These are phyloP conservation scores for Coptodon rendalli DNA, from an alignment of 2,113 vertebrate genomes.

Conservation along the genomic window DNA sequence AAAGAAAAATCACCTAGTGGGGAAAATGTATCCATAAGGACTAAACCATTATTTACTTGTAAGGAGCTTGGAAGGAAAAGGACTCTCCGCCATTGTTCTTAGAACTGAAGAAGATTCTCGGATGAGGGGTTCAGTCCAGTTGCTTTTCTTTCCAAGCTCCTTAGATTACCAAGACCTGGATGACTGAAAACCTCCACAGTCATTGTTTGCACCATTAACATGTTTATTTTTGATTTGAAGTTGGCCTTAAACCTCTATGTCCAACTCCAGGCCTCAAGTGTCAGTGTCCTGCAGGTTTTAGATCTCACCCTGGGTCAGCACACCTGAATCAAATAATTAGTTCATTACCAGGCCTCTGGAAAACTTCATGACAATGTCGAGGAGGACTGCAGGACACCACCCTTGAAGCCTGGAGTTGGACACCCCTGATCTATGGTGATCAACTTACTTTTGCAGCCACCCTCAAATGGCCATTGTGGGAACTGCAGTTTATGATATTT, in stretches of 20 bases:
- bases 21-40: not conserved
- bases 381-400: not conserved
- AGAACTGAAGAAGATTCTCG: not conserved
- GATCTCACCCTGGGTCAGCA: not conserved
- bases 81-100: not conserved
- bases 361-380: not conserved
- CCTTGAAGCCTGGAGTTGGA: not conserved
- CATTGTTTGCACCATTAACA: not conserved
- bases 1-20: not conserved
- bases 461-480: not conserved
- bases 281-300: not conserved
- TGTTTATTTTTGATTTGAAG: not conserved
- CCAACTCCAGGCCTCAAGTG: not conserved
- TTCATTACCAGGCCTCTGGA: not conserved
- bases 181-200: not conserved
- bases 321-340: not conserved
- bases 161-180: not conserved
- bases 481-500: not conserved
- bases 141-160: not conserved
- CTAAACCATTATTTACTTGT: not conserved
- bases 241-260: not conserved
- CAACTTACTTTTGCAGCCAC: not conserved
- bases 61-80: not conserved
- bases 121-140: not conserved
- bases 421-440: not conserved